Conservation (phyloP, 2,113 vertebrate species). For the Petrocephalus microphthalmus region DNA sequence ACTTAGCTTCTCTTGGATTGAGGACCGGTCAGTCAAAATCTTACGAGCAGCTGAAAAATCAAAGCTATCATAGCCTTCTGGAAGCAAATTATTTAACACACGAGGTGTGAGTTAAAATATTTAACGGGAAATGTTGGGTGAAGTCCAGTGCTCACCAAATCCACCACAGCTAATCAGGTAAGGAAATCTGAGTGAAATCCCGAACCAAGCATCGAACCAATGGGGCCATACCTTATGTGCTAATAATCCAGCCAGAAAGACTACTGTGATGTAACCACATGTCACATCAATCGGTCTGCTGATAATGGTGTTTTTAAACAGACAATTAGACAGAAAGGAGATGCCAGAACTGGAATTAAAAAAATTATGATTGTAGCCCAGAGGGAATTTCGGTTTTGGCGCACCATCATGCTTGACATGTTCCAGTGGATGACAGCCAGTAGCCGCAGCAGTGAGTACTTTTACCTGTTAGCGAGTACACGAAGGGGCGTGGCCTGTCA, state of each 20-base stretch:
- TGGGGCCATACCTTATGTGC: background rate
- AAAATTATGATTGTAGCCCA: background rate
- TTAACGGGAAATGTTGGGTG: background rate
- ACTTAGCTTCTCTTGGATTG: background rate
- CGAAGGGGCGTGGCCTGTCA: background rate
- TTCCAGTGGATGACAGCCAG: background rate
- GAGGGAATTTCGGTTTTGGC: background rate
- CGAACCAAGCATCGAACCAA: background rate
- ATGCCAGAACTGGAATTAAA: background rate
- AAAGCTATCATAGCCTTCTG: background rate
- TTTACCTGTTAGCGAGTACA: background rate
- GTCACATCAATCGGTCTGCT: background rate
- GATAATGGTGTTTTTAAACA: background rate
- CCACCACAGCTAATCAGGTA: background rate
- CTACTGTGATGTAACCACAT: background rate
- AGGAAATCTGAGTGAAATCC: background rate
- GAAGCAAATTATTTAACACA: conserved; percentile 1
- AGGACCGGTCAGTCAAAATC: background rate
- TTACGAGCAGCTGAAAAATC: background rate
- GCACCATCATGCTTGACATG: background rate
- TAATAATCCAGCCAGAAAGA: background rate
- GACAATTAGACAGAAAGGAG: background rate
- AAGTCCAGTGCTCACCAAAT: background rate
- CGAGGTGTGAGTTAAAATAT: background rate
- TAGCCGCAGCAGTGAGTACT: background rate